A percentile compares a stretch with the other conserved stretches of the same genome.
Conservation (phyloP, 2,888 invertebrate genomes). For the Nephrocerus scutellatus region DNA sequence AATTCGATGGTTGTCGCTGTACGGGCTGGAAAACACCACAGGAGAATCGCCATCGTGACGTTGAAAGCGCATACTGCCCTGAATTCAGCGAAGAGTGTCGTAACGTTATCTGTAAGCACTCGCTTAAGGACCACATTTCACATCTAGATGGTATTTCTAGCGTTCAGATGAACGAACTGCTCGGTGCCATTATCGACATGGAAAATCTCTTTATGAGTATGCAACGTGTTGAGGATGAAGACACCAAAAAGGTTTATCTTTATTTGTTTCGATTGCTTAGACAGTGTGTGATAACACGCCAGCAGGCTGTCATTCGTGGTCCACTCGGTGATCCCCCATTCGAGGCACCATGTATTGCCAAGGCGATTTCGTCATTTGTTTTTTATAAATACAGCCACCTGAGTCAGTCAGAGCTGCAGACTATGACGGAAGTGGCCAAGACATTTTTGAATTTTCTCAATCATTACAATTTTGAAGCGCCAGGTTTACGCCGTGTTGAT, state of each 20-base stretch:
- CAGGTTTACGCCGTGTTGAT: conserved; percentile 67
- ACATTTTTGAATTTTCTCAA: conserved; percentile 90
- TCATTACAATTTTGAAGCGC: conserved; percentile 91
- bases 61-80: conserved; percentile 51
- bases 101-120: conserved; percentile 64
- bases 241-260: conserved; percentile 87
- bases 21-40: conserved; percentile 87
- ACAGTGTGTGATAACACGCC: conserved; percentile 77
- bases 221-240: conserved; percentile 83
- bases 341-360: conserved; percentile 86
- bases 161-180: conserved; percentile 76
- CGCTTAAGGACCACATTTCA: conserved; percentile 72
- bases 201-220: conserved; percentile 91
- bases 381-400: conserved; percentile 60
- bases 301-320: conserved; percentile 74
- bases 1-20: conserved; percentile 63
- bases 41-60: conserved; percentile 54
- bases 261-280: conserved; percentile 82
- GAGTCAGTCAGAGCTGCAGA: conserved; percentile 57
- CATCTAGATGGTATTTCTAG: conserved; percentile 71
- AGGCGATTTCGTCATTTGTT: conserved; percentile 86
- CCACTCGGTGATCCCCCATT: conserved; percentile 89
- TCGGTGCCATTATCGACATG: conserved; percentile 89
- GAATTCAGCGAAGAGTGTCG: conserved; percentile 77
- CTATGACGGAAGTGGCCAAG: conserved; percentile 82